These are phyloP conservation scores for Autographa pulchrina DNA, from an alignment of 2,888 invertebrate species.

Conservation along the genomic window DNA sequence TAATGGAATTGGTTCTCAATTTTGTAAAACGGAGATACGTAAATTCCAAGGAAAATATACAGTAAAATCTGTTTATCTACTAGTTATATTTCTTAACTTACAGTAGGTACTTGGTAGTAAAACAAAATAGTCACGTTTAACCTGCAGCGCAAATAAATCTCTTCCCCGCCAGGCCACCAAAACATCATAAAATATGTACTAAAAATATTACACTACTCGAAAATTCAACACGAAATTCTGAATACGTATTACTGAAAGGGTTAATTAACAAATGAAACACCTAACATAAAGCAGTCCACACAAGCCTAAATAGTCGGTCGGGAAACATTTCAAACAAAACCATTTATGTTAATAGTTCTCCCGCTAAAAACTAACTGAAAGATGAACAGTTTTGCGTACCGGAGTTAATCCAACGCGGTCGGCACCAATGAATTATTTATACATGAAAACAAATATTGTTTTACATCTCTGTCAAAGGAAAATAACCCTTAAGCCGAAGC, in stretches of 20 bases:
- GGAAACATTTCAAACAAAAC: slow-evolving; percentile 55
- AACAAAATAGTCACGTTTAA: neutral
- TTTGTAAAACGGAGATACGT: no score
- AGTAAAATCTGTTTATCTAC: no score
- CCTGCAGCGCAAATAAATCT: neutral
- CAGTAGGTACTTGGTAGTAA: neutral
- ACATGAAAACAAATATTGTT: slow-evolving; percentile 35
- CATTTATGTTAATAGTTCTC: slow-evolving; percentile 61
- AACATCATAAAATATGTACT: slow-evolving; percentile 3
- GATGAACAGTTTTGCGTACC: slow-evolving; percentile 62
- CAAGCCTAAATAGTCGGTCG: slow-evolving; percentile 13
- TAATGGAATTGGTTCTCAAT: no score
- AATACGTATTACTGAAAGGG: slow-evolving; percentile 5
- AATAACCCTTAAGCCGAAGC: slow-evolving; percentile 27
- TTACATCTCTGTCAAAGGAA: slow-evolving; percentile 21
- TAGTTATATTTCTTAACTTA: neutral
- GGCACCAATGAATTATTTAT: slow-evolving; percentile 67
- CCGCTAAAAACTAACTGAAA: slow-evolving; percentile 64
- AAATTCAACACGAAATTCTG: neutral
- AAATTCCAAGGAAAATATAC: no score
- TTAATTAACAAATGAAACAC: slow-evolving; percentile 28
- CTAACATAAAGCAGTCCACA: slow-evolving; percentile 14
- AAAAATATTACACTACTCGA: slow-evolving; percentile 1
- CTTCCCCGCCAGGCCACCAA: neutral
- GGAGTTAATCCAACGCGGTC: slow-evolving; percentile 64